Percentiles rank a stretch among this genome's conserved stretches.
Conservation (phyloP, 2,888 invertebrate genomes). For the Micoletzkya japonica region DNA sequence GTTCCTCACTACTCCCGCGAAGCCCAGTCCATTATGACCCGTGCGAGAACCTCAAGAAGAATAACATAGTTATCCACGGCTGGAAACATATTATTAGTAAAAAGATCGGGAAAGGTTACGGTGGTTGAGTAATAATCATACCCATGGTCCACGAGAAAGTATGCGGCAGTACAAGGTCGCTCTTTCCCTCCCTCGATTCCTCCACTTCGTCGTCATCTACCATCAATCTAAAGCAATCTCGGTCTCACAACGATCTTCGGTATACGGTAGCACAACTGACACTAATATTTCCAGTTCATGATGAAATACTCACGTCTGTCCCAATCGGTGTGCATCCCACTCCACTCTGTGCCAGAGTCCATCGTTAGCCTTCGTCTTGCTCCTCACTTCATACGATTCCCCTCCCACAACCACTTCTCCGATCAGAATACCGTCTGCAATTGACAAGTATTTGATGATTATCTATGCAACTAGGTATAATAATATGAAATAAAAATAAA, state of each 20-base stretch:
- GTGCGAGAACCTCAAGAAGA: conserved; percentile 47
- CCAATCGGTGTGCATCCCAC: conserved; percentile 35
- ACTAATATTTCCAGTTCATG: background rate
- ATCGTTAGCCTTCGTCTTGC: conserved; percentile 51
- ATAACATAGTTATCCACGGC: background rate
- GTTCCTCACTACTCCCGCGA: conserved; percentile 57
- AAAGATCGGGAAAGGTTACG: background rate
- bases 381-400: conserved; percentile 49
- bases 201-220: conserved; percentile 25
- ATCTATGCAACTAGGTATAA: background rate
- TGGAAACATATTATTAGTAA: background rate
- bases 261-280: background rate
- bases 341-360: conserved; percentile 54
- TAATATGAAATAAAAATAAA: background rate
- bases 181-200: background rate
- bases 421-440: conserved; percentile 49
- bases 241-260: background rate
- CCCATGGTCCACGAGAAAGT: conserved; percentile 45
- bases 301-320: background rate
- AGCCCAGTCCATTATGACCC: conserved; percentile 51
- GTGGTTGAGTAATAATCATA: background rate
- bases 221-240: conserved; percentile 30
- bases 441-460: background rate
- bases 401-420: conserved; percentile 61
- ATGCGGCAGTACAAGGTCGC: conserved; percentile 34